A percentile compares a stretch with the other conserved stretches of the same genome.
phyloP scores from a whole-genome alignment of 2,888 invertebrate species.

The Enoplolaimus lenunculus region DNA sequence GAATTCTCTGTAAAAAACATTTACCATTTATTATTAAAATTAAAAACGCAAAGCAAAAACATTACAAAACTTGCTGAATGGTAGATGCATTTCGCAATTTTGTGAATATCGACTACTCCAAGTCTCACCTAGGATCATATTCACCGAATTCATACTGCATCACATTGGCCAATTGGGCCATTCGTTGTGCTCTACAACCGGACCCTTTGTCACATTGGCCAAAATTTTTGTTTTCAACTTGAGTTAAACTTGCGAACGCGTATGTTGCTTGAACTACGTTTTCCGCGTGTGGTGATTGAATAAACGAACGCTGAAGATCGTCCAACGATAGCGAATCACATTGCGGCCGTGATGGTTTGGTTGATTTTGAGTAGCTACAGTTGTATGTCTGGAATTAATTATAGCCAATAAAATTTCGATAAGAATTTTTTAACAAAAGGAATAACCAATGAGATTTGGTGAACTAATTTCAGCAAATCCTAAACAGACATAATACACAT shows the following conservation, averaged over 20 bases:
- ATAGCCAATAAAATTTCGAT: too few relatives aligned
- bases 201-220: neutral
- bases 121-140: constrained; percentile 19
- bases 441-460: too few relatives aligned
- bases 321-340: constrained; percentile 21
- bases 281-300: constrained; percentile 30
- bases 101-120: too few relatives aligned
- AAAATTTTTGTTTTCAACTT: neutral
- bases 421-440: too few relatives aligned
- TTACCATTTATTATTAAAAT: too few relatives aligned
- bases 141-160: constrained; percentile 18
- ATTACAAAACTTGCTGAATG: too few relatives aligned
- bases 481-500: too few relatives aligned
- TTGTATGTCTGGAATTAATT: constrained; percentile 24
- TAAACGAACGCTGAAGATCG: constrained; percentile 18
- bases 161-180: too few relatives aligned
- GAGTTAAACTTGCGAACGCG: constrained; percentile 30
- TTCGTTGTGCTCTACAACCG: neutral
- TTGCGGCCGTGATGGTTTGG: constrained; percentile 12
- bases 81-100: too few relatives aligned
- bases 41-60: too few relatives aligned
- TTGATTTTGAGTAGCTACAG: constrained; percentile 23
- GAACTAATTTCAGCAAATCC: too few relatives aligned
- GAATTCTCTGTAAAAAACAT: constrained; percentile 5
- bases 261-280: constrained; percentile 33